Base-by-base conservation (phyloP, 2,888 invertebrate species). In the Cyrtodaria siliqua region DNA sequence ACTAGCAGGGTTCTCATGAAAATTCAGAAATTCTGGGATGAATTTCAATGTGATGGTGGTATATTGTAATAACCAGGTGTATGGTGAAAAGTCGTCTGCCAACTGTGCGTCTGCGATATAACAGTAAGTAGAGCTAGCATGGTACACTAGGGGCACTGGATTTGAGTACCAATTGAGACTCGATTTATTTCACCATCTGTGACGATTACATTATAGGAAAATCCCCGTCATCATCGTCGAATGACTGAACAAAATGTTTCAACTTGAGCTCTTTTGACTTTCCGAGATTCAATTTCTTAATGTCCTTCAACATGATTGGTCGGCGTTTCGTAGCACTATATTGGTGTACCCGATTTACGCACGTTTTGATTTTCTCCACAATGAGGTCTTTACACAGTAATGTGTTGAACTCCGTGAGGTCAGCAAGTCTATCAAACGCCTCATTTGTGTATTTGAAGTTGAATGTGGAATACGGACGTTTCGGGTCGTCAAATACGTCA, bases 341-440 rank as follows among this genome's bases (percentile, higher is more conserved):
- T 14, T 84, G 72, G 20, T 86, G 72, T 24, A 86, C 75, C 26
- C 87, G 83, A 50, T 83, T 79, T 6, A 93, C 87, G 56, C 89
- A 86, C 47, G 89, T 80, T 24, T 84, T 87, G 38, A 94, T 90
- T 57, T 91, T 90, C 33, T 90, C 84, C 18, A 90, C 86, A 38
- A 94, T 92, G 8, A 89, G 68, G 60, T 93, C 90, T 56, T 91
- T 81, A 72, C 90, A 89, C 23, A 90, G 73, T 3, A 90, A 78
- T 1, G 93, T 93, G 85, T 94, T 94, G 85, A 92, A 94, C 77
- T 94, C 93, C 82, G 91, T 92, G n/a, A 94, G 86, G 56, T 92
- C 77, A 0, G 92, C 84, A 12, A 94, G 80, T 18, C 93, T 88
- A 50, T 94, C 92, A 82, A 93, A 94, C 42, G 92, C 90, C 55